Conservation (phyloP, 2,113 vertebrate genomes). For the Gopherus evgoodei region DNA sequence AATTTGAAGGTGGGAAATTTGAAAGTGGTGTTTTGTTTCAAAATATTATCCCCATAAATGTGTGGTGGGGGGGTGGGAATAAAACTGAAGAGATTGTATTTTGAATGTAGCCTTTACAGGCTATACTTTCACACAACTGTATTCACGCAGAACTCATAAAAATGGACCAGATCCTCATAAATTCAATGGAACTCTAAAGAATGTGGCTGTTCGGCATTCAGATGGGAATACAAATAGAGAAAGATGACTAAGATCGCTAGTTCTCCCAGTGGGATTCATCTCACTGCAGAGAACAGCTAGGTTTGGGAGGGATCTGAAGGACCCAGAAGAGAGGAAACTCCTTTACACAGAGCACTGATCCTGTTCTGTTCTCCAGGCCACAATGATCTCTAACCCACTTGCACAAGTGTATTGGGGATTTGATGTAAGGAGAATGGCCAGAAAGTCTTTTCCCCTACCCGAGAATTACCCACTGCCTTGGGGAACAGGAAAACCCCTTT, state of each 20-base stretch:
- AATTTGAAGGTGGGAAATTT: not conserved
- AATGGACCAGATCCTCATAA: rapidly evolving
- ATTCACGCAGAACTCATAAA: not conserved
- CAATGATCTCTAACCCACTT: rapidly evolving
- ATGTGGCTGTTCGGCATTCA: not conserved
- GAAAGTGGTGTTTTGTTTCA: not conserved
- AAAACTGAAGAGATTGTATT: not conserved
- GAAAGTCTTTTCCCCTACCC: not conserved
- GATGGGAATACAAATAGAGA: not conserved
- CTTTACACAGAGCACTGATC: not conserved
- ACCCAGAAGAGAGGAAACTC: not conserved
- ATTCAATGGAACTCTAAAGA: not conserved
- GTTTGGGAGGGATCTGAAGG: not conserved
- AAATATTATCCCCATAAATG: not conserved
- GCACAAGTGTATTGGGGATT: too few relatives aligned
- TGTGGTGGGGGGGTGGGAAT: not conserved
- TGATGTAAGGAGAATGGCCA: not conserved
- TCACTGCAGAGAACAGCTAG: not conserved
- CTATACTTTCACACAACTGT: not conserved
- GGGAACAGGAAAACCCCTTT: not conserved
- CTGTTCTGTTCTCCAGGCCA: not conserved
- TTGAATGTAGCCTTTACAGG: not conserved
- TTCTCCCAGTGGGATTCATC: not conserved
- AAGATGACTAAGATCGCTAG: not conserved
- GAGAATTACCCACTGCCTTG: not conserved